These are phyloP conservation scores for Alauda arvensis DNA, from an alignment of 2,797 vertebrate genomes.

Conservation along the genomic window DNA sequence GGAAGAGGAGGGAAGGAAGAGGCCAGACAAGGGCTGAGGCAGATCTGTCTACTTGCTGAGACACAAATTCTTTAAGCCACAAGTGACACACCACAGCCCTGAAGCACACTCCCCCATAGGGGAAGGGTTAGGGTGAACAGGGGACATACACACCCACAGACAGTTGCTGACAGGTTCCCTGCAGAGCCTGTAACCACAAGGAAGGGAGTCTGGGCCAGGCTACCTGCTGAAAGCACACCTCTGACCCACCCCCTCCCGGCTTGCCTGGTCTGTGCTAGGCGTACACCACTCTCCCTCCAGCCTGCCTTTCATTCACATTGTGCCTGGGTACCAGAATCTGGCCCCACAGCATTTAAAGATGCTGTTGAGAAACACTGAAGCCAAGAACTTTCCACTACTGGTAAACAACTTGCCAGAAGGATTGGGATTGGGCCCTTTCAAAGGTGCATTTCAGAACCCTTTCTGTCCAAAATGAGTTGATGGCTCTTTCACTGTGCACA, in stretches of 20 bases:
- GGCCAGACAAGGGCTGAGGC: neutral
- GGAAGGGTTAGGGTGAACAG: neutral
- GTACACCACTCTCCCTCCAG: neutral
- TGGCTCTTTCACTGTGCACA: neutral
- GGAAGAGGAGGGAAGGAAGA: neutral
- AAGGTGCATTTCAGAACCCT: neutral
- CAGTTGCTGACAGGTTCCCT: neutral
- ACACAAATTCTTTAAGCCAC: neutral
- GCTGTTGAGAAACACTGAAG: neutral
- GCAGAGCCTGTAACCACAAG: neutral
- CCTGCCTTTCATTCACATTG: neutral
- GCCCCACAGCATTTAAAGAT: neutral
- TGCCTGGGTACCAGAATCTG: neutral
- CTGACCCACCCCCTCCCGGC: accelerated
- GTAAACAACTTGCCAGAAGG: neutral
- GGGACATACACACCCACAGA: neutral
- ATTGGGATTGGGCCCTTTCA: neutral
- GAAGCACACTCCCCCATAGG: neutral
- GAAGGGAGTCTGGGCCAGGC: neutral
- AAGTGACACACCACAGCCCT: accelerated
- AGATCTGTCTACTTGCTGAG: neutral
- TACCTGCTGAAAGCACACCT: neutral
- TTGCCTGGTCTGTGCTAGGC: neutral
- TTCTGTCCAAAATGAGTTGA: neutral
- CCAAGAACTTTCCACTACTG: neutral